Evolutionary conservation across 2,888 invertebrate genomes (phyloP).

Genomic region (Cantharis rustica): DNA sequence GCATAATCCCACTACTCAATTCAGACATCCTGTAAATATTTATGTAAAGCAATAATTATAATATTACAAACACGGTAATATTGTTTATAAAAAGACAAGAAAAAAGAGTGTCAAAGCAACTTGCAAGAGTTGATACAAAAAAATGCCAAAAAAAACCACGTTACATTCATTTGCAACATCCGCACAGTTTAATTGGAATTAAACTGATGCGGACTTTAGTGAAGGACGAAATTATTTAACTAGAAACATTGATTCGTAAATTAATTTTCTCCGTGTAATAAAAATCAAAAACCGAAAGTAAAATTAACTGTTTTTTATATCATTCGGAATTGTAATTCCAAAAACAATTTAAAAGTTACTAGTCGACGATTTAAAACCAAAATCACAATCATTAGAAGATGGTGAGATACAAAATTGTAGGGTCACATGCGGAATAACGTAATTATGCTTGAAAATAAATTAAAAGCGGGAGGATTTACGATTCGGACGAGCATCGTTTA

Average conservation of each 20-base stretch:
- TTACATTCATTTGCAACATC: background rate
- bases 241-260: background rate
- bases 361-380: constrained; percentile 20
- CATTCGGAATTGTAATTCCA: constrained; percentile 27
- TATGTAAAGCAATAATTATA: background rate
- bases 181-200: background rate
- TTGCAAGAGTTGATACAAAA: background rate
- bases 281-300: constrained; percentile 8
- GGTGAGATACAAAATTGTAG: constrained; percentile 31
- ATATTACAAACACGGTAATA: background rate
- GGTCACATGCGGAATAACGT: constrained; percentile 33
- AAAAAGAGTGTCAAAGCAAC: background rate
- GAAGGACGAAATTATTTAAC: background rate
- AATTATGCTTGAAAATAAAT: constrained; percentile 36
- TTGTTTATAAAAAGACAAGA: background rate
- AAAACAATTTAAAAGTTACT: constrained; percentile 28
- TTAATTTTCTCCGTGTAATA: background rate
- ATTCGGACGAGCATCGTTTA: background rate
- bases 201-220: background rate
- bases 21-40: background rate
- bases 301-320: constrained; percentile 29
- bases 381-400: constrained; percentile 32
- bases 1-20: background rate
- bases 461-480: constrained; percentile 30
- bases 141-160: background rate